These are phyloP conservation scores for Pipa parva DNA, from an alignment of 2,113 vertebrate genomes.

Conservation along the genomic window DNA sequence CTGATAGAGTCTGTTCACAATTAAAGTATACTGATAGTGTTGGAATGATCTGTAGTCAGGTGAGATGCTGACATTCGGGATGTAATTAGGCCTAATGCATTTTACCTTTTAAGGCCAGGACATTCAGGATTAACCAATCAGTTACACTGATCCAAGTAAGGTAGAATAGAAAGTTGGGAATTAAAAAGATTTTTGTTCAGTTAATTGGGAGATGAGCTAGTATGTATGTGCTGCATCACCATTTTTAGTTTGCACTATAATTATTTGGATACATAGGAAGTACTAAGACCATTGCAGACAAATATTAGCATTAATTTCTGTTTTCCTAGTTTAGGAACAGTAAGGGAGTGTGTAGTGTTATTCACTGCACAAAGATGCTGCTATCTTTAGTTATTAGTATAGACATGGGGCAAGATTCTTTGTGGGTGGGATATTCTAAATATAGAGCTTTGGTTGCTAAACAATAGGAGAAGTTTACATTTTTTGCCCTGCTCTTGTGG, in stretches of 20 bases:
- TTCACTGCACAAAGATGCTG: neutral
- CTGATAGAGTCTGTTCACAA: no score
- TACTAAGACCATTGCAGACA: neutral
- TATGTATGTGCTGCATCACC: no score
- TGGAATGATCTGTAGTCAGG: no score
- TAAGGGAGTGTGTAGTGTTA: no score
- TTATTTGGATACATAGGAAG: neutral
- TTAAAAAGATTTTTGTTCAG: neutral
- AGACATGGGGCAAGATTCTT: no score
- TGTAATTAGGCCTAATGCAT: neutral
- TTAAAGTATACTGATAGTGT: no score
- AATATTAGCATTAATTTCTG: neutral
- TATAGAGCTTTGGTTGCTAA: no score
- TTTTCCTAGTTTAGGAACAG: neutral
- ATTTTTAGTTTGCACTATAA: slow-evolving; percentile 38
- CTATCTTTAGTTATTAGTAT: neutral
- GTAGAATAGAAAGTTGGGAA: neutral
- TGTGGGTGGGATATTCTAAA: no score
- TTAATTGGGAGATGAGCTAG: slow-evolving; percentile 11
- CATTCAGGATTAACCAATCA: neutral
- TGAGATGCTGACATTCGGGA: no score
- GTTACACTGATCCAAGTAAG: neutral
- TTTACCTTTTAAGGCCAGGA: neutral
- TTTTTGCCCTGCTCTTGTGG: no score
- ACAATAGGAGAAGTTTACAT: no score